A percentile compares a stretch with the other conserved stretches of the same genome.
Evolutionary conservation across 2,797 vertebrate species (phyloP).

Genomic region (Trematomus bernacchii): DNA sequence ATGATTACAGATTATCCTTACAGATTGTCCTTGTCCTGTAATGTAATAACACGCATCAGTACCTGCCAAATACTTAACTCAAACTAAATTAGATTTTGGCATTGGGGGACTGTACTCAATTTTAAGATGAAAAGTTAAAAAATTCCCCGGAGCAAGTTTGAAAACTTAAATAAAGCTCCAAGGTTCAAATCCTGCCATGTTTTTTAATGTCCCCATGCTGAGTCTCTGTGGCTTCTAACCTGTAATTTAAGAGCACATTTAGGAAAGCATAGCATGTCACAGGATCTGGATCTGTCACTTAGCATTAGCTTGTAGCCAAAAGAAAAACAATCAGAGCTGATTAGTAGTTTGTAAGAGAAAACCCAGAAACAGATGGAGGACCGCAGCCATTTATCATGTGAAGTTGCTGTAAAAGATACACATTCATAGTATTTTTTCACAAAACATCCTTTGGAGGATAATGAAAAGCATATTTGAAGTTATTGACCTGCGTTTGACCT

Average conservation of each 20-base stretch:
- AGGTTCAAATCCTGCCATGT: slow-evolving; percentile 38
- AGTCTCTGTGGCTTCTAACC: slow-evolving; percentile 11
- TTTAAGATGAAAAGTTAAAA: slow-evolving; percentile 58
- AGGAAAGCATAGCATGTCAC: slow-evolving; percentile 14
- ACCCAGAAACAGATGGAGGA: slow-evolving; percentile 29
- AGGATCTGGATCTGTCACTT: slow-evolving; percentile 36
- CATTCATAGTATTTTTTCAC: neutral
- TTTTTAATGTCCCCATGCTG: slow-evolving; percentile 8
- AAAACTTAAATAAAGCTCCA: slow-evolving; percentile 55
- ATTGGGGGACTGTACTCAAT: slow-evolving; percentile 28
- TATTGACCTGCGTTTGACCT: slow-evolving; percentile 15
- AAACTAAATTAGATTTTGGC: slow-evolving; percentile 57
- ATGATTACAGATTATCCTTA: slow-evolving; percentile 47
- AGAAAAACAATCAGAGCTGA: slow-evolving; percentile 44
- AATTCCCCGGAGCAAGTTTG: slow-evolving; percentile 40
- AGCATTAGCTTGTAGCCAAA: slow-evolving; percentile 3
- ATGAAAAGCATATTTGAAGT: slow-evolving; percentile 3
- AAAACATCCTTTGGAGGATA: neutral
- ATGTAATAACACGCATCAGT: slow-evolving; percentile 71
- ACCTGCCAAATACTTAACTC: slow-evolving; percentile 61
- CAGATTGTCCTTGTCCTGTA: slow-evolving; percentile 56
- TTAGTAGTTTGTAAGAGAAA: slow-evolving; percentile 36
- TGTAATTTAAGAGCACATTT: slow-evolving; percentile 46
- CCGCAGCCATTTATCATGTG: neutral
- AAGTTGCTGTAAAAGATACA: neutral